Evolutionary conservation across 2,888 invertebrate genomes (phyloP).

Genomic region (Drosophila engyochracea): DNA sequence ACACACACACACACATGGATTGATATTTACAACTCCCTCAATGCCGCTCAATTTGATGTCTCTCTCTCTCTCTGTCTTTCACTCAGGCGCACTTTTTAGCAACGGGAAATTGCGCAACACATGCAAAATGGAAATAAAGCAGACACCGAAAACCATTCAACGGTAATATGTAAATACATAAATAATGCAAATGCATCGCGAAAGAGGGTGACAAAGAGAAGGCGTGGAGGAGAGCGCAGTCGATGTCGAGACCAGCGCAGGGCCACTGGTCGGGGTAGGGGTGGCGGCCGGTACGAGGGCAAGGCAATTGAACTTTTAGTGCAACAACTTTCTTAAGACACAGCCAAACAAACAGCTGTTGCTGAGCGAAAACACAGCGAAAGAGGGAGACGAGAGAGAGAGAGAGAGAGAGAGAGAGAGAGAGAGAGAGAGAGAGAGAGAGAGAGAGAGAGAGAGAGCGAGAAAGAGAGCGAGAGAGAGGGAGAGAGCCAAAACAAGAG

Average conservation of each 20-base stretch:
- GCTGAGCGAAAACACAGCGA: constrained; percentile 29
- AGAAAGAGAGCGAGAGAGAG: not conserved
- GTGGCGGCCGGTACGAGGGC: constrained; percentile 47
- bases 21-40: constrained; percentile 49
- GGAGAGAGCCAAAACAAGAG: not conserved
- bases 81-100: constrained; percentile 25
- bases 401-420: not conserved
- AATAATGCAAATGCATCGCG: constrained; percentile 74
- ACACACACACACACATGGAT: constrained; percentile 20
- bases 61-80: constrained; percentile 2
- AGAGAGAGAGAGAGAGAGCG: not conserved
- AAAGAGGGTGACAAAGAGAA: constrained; percentile 9
- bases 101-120: constrained; percentile 78
- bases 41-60: constrained; percentile 8
- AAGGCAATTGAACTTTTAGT: constrained; percentile 78
- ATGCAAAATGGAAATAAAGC: constrained; percentile 71
- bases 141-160: constrained; percentile 40
- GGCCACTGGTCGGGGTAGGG: constrained; percentile 23
- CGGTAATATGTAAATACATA: constrained; percentile 53
- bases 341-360: constrained; percentile 66
- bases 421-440: constrained; percentile 6
- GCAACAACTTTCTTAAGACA: constrained; percentile 74
- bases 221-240: constrained; percentile 17
- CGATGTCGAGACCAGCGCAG: constrained; percentile 8
- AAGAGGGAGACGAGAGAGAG: constrained; percentile 7